Evolutionary conservation across 2,113 vertebrate species (phyloP).

Genomic region (Sinosuthora webbiana): DNA sequence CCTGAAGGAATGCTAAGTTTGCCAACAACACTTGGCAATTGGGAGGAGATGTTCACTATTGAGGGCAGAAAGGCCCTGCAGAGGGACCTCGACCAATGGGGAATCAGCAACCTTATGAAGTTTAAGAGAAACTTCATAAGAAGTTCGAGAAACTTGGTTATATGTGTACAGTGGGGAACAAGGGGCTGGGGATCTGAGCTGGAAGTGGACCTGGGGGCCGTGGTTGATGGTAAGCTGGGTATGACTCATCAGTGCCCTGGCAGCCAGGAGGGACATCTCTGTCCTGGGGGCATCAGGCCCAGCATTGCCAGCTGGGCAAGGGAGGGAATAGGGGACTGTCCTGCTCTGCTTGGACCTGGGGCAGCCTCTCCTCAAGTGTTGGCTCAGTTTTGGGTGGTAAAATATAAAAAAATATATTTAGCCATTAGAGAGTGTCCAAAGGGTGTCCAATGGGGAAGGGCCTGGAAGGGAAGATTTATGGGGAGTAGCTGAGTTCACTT

Average conservation of each 20-base stretch:
- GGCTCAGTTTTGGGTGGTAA: not conserved
- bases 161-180: not conserved
- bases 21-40: accelerated
- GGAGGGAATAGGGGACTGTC: not conserved
- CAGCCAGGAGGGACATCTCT: not conserved
- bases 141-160: not conserved
- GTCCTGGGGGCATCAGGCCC: not conserved
- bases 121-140: not conserved
- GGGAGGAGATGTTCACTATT: accelerated
- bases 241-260: not conserved
- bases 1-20: not conserved
- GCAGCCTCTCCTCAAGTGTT: accelerated
- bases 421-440: not conserved
- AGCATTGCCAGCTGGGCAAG: accelerated
- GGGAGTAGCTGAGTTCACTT: accelerated
- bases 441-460: not conserved
- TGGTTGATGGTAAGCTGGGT: accelerated
- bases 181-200: too few species aligned
- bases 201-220: too few species aligned
- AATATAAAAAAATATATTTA: not conserved
- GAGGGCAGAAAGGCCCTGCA: not conserved
- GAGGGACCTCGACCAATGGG: accelerated
- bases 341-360: accelerated
- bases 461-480: not conserved
- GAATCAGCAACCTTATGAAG: not conserved